Conservation (phyloP, 2,113 vertebrate genomes). For the Rana temporaria region DNA sequence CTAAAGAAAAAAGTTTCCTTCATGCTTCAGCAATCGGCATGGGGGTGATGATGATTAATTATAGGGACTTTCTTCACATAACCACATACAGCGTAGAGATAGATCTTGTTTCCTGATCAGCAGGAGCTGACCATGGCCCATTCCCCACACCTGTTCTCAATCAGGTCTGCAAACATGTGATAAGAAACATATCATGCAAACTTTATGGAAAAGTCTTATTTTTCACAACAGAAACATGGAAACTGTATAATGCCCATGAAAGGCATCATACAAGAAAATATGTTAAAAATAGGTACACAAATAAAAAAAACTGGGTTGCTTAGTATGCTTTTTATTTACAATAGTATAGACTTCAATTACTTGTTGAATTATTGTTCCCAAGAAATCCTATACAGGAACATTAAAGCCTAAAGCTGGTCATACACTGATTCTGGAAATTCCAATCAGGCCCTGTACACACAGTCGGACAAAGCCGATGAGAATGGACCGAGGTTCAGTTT, state of each 20-base stretch:
- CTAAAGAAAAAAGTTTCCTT: background rate
- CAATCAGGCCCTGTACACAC: no score
- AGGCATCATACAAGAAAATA: background rate
- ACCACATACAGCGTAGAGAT: constrained; percentile 12
- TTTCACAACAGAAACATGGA: background rate
- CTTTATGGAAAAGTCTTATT: background rate
- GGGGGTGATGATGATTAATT: constrained; percentile 37
- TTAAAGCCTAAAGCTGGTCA: no score
- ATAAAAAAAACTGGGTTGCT: background rate
- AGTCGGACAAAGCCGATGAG: no score
- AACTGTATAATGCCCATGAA: background rate
- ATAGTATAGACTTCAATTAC: background rate
- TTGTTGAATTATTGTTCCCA: no score
- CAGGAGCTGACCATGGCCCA: background rate
- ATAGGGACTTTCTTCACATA: background rate
- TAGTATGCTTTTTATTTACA: background rate
- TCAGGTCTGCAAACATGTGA: background rate
- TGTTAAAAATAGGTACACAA: background rate
- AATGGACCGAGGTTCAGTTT: no score
- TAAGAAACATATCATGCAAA: constrained; percentile 10
- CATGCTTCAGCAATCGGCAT: constrained; percentile 33
- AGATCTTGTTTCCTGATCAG: constrained; percentile 7
- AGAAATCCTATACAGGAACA: no score
- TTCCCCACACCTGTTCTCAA: background rate
- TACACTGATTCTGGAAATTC: no score